These are phyloP conservation scores for Latrodectus elegans DNA, from an alignment of 2,888 invertebrate species.

Conservation along the genomic window DNA sequence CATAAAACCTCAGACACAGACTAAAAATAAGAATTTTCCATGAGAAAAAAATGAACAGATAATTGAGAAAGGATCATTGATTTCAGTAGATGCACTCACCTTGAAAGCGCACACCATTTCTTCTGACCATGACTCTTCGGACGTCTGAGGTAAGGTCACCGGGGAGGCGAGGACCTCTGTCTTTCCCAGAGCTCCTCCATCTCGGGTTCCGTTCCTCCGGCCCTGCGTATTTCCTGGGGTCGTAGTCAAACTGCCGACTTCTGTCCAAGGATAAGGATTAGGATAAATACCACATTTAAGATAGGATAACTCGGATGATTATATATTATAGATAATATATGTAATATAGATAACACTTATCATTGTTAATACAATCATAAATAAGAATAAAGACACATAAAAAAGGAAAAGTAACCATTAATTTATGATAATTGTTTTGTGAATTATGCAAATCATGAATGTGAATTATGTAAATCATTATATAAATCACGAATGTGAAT, in stretches of 20 bases:
- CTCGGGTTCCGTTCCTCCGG: slow-evolving; percentile 40
- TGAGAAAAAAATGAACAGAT: too few species aligned
- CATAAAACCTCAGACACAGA: too few species aligned
- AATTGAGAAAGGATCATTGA: too few species aligned
- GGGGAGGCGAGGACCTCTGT: slow-evolving; percentile 52
- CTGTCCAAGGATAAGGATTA: slow-evolving; percentile 3
- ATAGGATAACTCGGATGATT: not conserved
- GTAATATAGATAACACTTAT: too few species aligned
- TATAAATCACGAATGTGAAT: not conserved
- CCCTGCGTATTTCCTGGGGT: slow-evolving; percentile 25
- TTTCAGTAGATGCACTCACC: slow-evolving; percentile 18
- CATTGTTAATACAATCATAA: too few species aligned
- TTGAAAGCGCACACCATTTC: slow-evolving; percentile 65
- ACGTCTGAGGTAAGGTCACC: slow-evolving; percentile 50
- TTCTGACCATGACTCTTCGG: slow-evolving; percentile 55
- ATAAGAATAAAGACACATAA: not conserved
- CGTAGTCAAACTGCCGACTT: slow-evolving; percentile 56
- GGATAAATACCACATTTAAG: not conserved
- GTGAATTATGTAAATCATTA: too few species aligned
- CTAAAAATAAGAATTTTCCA: too few species aligned
- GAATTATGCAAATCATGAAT: too few species aligned
- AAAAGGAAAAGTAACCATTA: not conserved
- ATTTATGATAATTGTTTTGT: not conserved
- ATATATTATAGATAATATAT: too few species aligned
- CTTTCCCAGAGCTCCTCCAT: slow-evolving; percentile 57